Percentiles rank a stretch among this genome's conserved stretches.
phyloP scores from a whole-genome alignment of 1,140 invertebrate genomes.

The Steinernema feltiae region DNA sequence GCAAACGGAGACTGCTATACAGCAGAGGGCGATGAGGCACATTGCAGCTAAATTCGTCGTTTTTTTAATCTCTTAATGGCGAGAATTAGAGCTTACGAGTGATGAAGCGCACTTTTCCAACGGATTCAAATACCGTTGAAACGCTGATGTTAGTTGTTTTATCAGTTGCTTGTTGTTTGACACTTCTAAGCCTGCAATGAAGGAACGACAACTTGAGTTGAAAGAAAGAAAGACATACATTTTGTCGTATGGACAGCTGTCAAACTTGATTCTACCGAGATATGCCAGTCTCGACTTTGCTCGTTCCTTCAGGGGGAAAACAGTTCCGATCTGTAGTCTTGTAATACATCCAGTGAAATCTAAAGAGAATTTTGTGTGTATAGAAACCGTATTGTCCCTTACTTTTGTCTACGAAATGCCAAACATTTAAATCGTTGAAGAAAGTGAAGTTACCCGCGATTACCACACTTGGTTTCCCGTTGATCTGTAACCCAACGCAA shows the following conservation, averaged over 20 bases:
- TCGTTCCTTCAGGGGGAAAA: constrained; percentile 34
- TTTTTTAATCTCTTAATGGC: too few species aligned
- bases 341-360: constrained; percentile 38
- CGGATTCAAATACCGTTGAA: constrained; percentile 6
- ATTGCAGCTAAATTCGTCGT: constrained; percentile 21
- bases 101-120: constrained; percentile 6
- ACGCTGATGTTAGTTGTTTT: constrained; percentile 20
- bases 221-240: constrained; percentile 21
- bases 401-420: constrained; percentile 17
- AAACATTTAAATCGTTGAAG: constrained; percentile 14
- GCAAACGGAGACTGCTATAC: constrained; percentile 19
- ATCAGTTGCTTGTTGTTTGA: constrained; percentile 21
- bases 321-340: constrained; percentile 27
- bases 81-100: too few species aligned
- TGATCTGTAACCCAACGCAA: not conserved
- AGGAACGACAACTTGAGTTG: not conserved
- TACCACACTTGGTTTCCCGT: not conserved
- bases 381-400: not conserved
- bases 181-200: constrained; percentile 18
- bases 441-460: constrained; percentile 16
- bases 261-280: constrained; percentile 27
- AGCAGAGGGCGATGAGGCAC: constrained; percentile 5
- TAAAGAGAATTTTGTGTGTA: constrained; percentile 7
- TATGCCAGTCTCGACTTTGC: constrained; percentile 20
- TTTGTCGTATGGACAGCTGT: constrained; percentile 23